Evolutionary conservation across 2,888 invertebrate species (phyloP), one percentile per base, ranked within the genome.

Genomic region (Luperina nickerlii): DNA sequence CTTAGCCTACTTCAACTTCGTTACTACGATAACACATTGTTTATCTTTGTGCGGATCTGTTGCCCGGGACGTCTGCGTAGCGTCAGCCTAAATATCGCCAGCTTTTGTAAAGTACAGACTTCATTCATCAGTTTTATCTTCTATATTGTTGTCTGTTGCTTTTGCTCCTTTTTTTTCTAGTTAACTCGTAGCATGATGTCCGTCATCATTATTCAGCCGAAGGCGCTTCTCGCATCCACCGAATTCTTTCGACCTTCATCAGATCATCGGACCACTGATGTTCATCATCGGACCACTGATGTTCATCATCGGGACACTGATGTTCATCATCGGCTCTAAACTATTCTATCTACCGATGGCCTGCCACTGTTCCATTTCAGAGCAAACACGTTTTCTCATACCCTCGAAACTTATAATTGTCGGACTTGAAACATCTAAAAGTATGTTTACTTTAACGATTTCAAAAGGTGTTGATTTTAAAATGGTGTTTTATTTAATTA

Each of bases 1-100:
- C n/a, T n/a, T n/a, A n/a, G n/a, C n/a, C n/a, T n/a, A n/a, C n/a
- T n/a, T n/a, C n/a, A n/a, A n/a, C 74, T 79, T 89, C 68, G 76
- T 89, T 83, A 78, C 74, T 45, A 65, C 62, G 63, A 62, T 77
- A 78, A 79, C 71, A 79, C 78, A 78, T 74, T 84, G 76, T 81
- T 81, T 79, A 86, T 79, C 70, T 87, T 76, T 79, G 85, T 83
- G 74, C 67, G 74, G 38, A 27, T 32, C 20, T 48, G 54, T n/a
- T 20, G 75, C 84, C 73, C 13, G 51, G 20, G 72, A 69, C 70
- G 57, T 63, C 45, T 48, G 66, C 11, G 27, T 15, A 60, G 78
- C 20, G 42, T 54, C 18, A 72, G 63, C 57, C 73, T 73, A 62
- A 82, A 86, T 82, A 69, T 69, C 48, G 32, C 11, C 70, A 72